Evolutionary conservation across 2,113 vertebrate genomes (phyloP), one percentile per base, ranked within the genome.

Genomic region (Crotalus helleri): DNA sequence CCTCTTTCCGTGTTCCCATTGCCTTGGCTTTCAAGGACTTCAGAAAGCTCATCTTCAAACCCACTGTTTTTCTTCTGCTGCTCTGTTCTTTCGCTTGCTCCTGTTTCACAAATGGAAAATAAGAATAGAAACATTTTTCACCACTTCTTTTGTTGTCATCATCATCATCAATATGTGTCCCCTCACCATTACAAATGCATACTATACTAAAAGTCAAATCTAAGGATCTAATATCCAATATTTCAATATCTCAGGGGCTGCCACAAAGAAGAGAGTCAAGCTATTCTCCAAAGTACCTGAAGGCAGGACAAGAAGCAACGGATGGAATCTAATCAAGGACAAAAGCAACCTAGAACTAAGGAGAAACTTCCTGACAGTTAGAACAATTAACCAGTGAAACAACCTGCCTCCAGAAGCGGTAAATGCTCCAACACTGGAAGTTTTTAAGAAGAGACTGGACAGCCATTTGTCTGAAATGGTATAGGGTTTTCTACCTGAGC

Each of bases 31-130:
- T 96, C 97, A 90, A 98, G 97, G 92, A 96, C 96, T 89, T 96
- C 97, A 0, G 97, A 97, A 93, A 97, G 96, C 26, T 98, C 97
- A 46, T 98, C 97, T 88, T 97, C 94, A 0, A 95, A 97, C 4
- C 96, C 93, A 1, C 96, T 95, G 54, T 94, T 97, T 93, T 97
- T 97, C 96, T 98, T 97, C 94, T 97, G 96, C 94, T 97, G 98
- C 57, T 95, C 96, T 1, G 96, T 95, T 95, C 98, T 97, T 93
- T 98, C 98, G 90, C 89, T 98, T 96, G 97, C 97, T 92, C 99
- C 99, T 99, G 93, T 12, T 0, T 54, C 29, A 93, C 90, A 88
- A 24, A 13, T 2, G 46, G 53, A 13, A 13, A 13, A 49, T 23
- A 51, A 49, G 26, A 24, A 39, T 39, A 91, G 26, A 44, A 92